Evolutionary conservation across 1,140 invertebrate genomes (phyloP).

Genomic region (Gonioctena quinquepunctata): DNA sequence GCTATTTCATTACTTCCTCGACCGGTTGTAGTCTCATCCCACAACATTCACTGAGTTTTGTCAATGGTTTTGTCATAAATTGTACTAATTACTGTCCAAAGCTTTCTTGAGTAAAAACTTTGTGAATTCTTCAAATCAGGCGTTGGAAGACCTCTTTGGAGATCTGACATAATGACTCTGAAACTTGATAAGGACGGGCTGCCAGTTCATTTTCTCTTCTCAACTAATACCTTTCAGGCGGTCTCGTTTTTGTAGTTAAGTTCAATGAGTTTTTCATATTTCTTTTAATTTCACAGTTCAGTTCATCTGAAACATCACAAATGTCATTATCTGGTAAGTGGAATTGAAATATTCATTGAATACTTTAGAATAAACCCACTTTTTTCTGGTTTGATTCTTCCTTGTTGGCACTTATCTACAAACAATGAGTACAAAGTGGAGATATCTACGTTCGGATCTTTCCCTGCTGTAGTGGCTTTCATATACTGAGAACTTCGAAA

Average conservation of each 20-base stretch:
- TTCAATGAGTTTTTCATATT: neutral
- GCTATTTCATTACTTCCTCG: neutral
- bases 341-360: conserved; percentile 13
- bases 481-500: neutral
- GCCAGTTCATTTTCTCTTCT: neutral
- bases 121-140: neutral
- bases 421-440: conserved; percentile 9
- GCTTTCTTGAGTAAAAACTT: neutral
- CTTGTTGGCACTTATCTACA: neutral
- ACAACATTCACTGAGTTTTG: neutral
- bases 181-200: no score
- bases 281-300: neutral
- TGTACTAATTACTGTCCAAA: neutral
- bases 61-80: neutral
- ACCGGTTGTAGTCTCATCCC: neutral
- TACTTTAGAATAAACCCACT: neutral
- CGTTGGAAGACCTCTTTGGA: neutral
- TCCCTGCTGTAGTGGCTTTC: neutral
- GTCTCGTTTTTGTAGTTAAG: neutral
- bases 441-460: conserved; percentile 3
- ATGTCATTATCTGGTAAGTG: neutral
- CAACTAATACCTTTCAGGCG: neutral
- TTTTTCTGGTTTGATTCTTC: neutral
- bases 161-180: neutral
- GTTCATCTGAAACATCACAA: neutral